A percentile compares a stretch with the other conserved stretches of the same genome.
Evolutionary conservation across 2,888 invertebrate species (phyloP).

Genomic region (Acanthococcus lagerstroemiae): DNA sequence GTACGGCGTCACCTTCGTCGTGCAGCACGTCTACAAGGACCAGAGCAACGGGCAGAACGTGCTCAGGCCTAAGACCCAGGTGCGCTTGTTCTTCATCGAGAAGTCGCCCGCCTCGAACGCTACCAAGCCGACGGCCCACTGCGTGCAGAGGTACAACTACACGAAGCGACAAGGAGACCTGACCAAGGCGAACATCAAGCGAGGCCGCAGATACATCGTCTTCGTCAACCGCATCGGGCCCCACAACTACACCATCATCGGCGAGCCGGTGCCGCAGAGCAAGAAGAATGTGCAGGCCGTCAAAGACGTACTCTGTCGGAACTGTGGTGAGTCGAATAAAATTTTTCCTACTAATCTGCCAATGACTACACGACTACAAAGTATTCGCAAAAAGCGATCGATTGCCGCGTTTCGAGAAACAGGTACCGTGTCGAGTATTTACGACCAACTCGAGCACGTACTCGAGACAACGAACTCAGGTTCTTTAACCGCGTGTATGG

Average conservation of each 20-base stretch:
- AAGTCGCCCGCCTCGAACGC: constrained; percentile 33
- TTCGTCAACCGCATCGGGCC: constrained; percentile 50
- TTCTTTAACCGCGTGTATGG: no score
- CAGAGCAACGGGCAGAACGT: constrained; percentile 39
- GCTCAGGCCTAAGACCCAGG: constrained; percentile 31
- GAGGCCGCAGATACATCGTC: constrained; percentile 50
- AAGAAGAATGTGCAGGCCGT: constrained; percentile 39
- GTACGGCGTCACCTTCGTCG: constrained; percentile 57
- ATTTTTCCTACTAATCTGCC: no score
- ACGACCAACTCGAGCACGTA: no score
- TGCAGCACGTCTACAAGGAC: constrained; percentile 53
- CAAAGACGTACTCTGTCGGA: constrained; percentile 38
- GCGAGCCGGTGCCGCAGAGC: constrained; percentile 46
- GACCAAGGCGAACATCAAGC: constrained; percentile 49
- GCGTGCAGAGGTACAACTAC: constrained; percentile 38
- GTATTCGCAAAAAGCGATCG: no score
- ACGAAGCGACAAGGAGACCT: constrained; percentile 40
- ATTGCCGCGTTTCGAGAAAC: no score
- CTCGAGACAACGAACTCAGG: no score
- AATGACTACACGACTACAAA: no score
- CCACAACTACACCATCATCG: constrained; percentile 49
- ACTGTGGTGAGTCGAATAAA: constrained; percentile 39
- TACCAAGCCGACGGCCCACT: constrained; percentile 32
- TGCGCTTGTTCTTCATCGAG: constrained; percentile 35
- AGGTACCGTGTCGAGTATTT: no score